Base-by-base conservation (phyloP, 1,140 invertebrate species). In the Trypoxylus dichotomus region DNA sequence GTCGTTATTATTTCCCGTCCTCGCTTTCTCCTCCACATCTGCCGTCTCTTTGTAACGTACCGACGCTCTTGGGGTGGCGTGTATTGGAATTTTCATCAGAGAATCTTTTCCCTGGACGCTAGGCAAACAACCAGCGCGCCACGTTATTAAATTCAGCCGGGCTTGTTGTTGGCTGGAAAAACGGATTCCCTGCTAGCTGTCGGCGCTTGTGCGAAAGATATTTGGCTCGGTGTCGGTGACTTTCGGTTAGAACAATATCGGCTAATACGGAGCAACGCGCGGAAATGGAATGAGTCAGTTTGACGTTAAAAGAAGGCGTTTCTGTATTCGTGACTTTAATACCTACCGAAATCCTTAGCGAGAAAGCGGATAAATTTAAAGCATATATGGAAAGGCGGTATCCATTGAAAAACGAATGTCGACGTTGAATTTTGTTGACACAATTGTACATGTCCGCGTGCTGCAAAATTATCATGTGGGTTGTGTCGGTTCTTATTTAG, bases 61-160 rank as follows among this genome's bases (percentile, higher is more conserved):
- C 60, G 24, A 68, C 60, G 60, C 24, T 68, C 21, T 10, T 15
- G 60, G 19, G 21, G 47, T 21, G 47, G 60, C 21, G 8, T 68
- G 60, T 68, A 68, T 68, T 68, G 60, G 60, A 68, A 68, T 68
- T 68, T 68, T 68, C 60, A 68, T 68, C 60, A 68, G 60, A 68
- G 60, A 68, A 13, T 68, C 24, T 68, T 24, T 68, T 68, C 60
- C 19, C 60, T 68, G 60, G 60, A 68, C 60, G 60, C 60, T 68
- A 68, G 60, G 60, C 60, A 68, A 68, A 68, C 60, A 68, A 29
- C 60, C 11, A n/a, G 47, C 19, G 60, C 60, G 60, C 24, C 27
- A 25, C 21, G 60, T 68, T 68, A 68, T 68, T 68, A 68, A 68
- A 68, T 19, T 68, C 60, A 27, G 60, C 60, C 3, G 24, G 60